Base-by-base conservation (phyloP, 2,888 invertebrate genomes). In the Ectobius pallidus region DNA sequence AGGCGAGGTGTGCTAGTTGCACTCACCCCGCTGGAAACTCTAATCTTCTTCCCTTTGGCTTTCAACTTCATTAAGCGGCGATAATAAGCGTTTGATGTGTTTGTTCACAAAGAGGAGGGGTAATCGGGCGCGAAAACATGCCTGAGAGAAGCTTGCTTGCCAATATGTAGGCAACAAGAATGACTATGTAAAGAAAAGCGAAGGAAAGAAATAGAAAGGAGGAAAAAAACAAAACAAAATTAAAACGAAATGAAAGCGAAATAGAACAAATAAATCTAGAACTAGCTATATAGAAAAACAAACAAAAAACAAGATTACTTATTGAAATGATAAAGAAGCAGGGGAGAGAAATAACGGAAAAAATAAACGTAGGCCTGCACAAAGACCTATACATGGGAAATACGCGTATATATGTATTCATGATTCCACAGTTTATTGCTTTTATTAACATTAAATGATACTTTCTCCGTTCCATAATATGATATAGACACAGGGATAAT, bases 1-100 rank as follows among this genome's bases (percentile, higher is more conserved):
- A 27, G 30, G 58, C 58, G 58, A 22, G 58, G 25, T 11, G 58
- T 18, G 27, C 58, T 30, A n/a, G n/a, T 25, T 46, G 46, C 46
- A 46, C 11, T n/a, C 58, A 22, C 25, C 58, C 30, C 30, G 30
- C 58, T 58, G 58, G 58, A 58, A 58, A 58, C 58, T 58, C 30
- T 58, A 58, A 58, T 58, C 58, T 32, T 30, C 58, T 58, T 58
- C 58, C 27, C 58, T 58, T 58, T 58, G 58, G 58, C 44, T 65
- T 65, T 65, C 65, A 65, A 65, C 44, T 65, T 65, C 65, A 65
- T 65, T 65, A 65, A 65, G 44, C 65, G 42, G 65, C 27, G 65
- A 65, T 65, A 46, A 65, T 46, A 65, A 65, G 65, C 65, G 65
- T 65, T 65, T 65, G 65, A 65, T 65, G 65, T 58, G 30, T 58